Evolutionary conservation across 2,797 vertebrate genomes (phyloP).

Genomic region (Acridotheres tristis): DNA sequence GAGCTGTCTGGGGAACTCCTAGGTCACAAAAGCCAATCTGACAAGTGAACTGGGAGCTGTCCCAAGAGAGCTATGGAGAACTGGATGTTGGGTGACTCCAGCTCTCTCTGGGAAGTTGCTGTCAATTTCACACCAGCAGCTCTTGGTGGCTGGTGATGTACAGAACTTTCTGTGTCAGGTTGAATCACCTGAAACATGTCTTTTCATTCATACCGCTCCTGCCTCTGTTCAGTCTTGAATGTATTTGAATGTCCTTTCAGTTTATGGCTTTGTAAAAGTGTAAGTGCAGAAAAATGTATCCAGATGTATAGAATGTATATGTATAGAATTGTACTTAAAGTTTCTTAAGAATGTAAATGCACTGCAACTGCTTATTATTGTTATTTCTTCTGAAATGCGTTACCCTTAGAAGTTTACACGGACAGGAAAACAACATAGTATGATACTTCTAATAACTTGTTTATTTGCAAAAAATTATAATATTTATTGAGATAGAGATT

Average conservation of each 20-base stretch:
- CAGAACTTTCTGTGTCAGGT: not conserved
- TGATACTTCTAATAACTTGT: slow-evolving; percentile 6
- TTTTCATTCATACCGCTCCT: not conserved
- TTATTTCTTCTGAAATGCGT: not conserved
- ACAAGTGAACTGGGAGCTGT: not conserved
- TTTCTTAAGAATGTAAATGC: slow-evolving; percentile 6
- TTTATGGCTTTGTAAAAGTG: slow-evolving; percentile 12
- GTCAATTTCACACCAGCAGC: not conserved
- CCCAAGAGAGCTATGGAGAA: not conserved
- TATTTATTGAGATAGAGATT: not conserved
- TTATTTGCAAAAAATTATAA: slow-evolving; percentile 23
- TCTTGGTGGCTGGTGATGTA: not conserved
- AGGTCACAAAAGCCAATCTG: not conserved
- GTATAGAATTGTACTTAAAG: slow-evolving; percentile 7
- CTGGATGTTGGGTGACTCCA: not conserved
- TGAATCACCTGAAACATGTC: not conserved
- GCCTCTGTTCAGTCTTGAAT: not conserved
- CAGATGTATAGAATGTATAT: not conserved
- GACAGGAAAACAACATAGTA: not conserved
- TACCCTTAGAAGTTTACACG: slow-evolving; percentile 9
- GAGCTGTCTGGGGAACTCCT: not conserved
- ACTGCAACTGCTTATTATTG: not conserved
- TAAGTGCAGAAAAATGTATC: slow-evolving; percentile 3
- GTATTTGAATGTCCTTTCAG: slow-evolving; percentile 9
- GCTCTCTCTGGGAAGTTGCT: not conserved